These are phyloP conservation scores for Pocillopora grandis DNA, from an alignment of 92 coral and sea anemone species.

Conservation along the genomic window DNA sequence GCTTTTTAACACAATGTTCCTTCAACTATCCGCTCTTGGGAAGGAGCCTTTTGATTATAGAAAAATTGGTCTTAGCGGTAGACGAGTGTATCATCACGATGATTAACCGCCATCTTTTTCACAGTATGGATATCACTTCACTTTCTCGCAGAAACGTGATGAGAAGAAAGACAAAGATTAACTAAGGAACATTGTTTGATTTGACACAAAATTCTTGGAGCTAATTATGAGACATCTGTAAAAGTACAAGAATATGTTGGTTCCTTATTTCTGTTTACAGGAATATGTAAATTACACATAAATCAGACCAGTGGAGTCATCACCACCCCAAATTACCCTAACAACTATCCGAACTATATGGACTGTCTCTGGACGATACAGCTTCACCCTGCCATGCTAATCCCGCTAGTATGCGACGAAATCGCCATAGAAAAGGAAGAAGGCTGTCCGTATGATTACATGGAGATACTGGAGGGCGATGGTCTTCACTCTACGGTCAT, in stretches of 20 bases:
- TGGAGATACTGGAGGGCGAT: conserved; percentile 58
- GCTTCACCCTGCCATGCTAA: conserved; percentile 34
- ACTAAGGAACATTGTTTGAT: too few species aligned
- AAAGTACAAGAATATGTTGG: background rate
- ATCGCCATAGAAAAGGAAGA: conserved; percentile 35
- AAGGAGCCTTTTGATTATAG: too few species aligned
- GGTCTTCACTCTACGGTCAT: conserved; percentile 31
- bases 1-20: too few species aligned
- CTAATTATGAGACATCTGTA: too few species aligned
- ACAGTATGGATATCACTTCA: background rate
- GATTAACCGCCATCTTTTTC: too few species aligned
- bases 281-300: conserved; percentile 30
- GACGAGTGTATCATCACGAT: too few species aligned
- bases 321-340: conserved; percentile 43
- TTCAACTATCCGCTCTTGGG: fast-evolving
- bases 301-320: conserved; percentile 37
- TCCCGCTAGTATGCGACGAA: conserved; percentile 28
- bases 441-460: conserved; percentile 46
- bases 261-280: conserved; percentile 3
- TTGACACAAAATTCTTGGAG: too few species aligned
- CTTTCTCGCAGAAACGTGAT: background rate
- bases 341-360: conserved; percentile 22
- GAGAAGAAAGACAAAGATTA: too few species aligned
- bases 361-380: conserved; percentile 47
- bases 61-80: too few species aligned